phyloP scores from a whole-genome alignment of 2,113 vertebrate species.

The Mobula hypostoma region DNA sequence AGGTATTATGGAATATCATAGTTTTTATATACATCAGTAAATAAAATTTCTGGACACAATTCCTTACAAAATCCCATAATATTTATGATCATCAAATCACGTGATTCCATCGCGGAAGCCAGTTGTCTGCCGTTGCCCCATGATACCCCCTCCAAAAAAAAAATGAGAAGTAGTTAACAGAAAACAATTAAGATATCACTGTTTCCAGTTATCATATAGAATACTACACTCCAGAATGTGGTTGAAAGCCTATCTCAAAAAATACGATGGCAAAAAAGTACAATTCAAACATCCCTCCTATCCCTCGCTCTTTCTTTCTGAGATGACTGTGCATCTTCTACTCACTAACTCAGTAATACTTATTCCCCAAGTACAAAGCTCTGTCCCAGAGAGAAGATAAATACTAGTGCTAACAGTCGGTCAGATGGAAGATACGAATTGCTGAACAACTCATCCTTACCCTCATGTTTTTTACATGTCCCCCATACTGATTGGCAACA shows the following conservation, averaged over 20 bases:
- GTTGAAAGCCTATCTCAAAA: not conserved
- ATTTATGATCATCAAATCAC: not conserved
- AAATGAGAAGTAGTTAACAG: not conserved
- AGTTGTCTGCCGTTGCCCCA: not conserved
- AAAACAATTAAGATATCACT: conserved; percentile 11
- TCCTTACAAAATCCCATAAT: not conserved
- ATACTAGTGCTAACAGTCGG: not conserved
- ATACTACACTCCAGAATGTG: not conserved
- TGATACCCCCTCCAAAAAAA: conserved; percentile 32
- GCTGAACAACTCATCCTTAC: not conserved
- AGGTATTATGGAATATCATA: not conserved
- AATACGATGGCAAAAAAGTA: not conserved
- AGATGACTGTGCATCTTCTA: not conserved
- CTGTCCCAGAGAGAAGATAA: not conserved
- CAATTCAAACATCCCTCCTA: not conserved
- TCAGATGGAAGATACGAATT: not conserved
- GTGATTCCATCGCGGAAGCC: not conserved
- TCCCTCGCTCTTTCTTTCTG: not conserved
- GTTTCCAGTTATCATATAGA: not conserved
- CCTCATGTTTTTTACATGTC: not conserved
- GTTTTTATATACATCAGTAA: not conserved
- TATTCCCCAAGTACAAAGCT: not conserved
- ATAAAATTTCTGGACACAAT: not conserved
- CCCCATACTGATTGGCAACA: not conserved
- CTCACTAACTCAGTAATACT: too few relatives aligned